These are phyloP conservation scores for Actias luna DNA, from an alignment of 2,888 invertebrate species.

Conservation along the genomic window DNA sequence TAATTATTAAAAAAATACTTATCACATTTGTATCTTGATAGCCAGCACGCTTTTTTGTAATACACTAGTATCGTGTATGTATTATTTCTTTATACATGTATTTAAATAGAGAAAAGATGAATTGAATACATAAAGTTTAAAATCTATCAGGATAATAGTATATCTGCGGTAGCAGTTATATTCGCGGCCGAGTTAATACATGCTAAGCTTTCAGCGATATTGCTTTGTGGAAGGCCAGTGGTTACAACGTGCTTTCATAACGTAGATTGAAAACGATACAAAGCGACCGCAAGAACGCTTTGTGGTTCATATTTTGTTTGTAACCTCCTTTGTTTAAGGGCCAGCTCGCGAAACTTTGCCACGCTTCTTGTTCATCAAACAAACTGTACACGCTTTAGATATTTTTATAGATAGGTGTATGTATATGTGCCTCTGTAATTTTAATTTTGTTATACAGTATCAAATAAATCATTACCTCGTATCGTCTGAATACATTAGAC, in stretches of 20 bases:
- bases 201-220: conserved; percentile 72
- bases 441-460: neutral
- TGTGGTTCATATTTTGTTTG: conserved; percentile 70
- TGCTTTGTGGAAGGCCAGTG: conserved; percentile 66
- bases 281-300: conserved; percentile 74
- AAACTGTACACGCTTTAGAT: conserved; percentile 22
- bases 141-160: conserved; percentile 17
- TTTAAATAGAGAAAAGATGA: neutral
- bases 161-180: conserved; percentile 22
- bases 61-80: too few species aligned
- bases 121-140: neutral
- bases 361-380: conserved; percentile 47
- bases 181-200: conserved; percentile 53
- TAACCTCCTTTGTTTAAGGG: conserved; percentile 48
- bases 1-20: too few species aligned
- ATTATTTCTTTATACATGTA: neutral
- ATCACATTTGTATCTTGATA: too few species aligned
- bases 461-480: too few species aligned
- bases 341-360: conserved; percentile 40
- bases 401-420: conserved; percentile 4
- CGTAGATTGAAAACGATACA: conserved; percentile 73
- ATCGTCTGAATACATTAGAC: too few species aligned
- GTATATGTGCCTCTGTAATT: neutral
- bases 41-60: too few species aligned
- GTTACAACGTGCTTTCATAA: conserved; percentile 68